Percentiles rank a stretch among this genome's conserved stretches.
Conservation (phyloP, 1,140 invertebrate species). For the Pseudomyrmex flavicornis region DNA sequence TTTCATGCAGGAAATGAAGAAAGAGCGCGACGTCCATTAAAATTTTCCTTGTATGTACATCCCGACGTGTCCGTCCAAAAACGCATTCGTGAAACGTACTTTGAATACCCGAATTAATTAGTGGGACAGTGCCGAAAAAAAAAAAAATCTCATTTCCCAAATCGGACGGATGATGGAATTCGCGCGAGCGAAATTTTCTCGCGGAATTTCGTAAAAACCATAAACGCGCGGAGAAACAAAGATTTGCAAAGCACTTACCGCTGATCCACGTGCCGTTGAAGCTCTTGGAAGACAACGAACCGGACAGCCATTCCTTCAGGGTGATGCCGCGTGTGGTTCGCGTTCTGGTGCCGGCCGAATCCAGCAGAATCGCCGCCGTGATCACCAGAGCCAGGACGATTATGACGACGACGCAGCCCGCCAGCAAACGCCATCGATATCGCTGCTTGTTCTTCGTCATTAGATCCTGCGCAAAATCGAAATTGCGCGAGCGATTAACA, state of each 20-base stretch:
- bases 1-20: slow-evolving; percentile 10
- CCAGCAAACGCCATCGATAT: slow-evolving; percentile 81
- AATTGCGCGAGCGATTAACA: not conserved
- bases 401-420: slow-evolving; percentile 75
- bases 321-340: slow-evolving; percentile 76
- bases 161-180: slow-evolving; percentile 5
- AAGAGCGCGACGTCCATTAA: slow-evolving; percentile 4
- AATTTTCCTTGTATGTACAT: not conserved
- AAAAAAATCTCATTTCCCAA: not conserved
- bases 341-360: slow-evolving; percentile 69
- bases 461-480: slow-evolving; percentile 80
- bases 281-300: slow-evolving; percentile 81
- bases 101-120: slow-evolving; percentile 2
- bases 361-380: slow-evolving; percentile 78
- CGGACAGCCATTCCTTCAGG: slow-evolving; percentile 82
- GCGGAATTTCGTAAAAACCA: not conserved
- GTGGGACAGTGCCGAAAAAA: not conserved
- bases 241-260: slow-evolving; percentile 77
- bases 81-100: not conserved
- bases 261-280: slow-evolving; percentile 85
- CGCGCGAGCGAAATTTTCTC: not conserved
- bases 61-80: not conserved
- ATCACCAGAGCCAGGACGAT: slow-evolving; percentile 79
- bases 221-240: slow-evolving; percentile 17
- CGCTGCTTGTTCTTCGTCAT: slow-evolving; percentile 83